Evolutionary conservation across 2,888 invertebrate species (phyloP).

Genomic region (Nipponacmea schrenckii): DNA sequence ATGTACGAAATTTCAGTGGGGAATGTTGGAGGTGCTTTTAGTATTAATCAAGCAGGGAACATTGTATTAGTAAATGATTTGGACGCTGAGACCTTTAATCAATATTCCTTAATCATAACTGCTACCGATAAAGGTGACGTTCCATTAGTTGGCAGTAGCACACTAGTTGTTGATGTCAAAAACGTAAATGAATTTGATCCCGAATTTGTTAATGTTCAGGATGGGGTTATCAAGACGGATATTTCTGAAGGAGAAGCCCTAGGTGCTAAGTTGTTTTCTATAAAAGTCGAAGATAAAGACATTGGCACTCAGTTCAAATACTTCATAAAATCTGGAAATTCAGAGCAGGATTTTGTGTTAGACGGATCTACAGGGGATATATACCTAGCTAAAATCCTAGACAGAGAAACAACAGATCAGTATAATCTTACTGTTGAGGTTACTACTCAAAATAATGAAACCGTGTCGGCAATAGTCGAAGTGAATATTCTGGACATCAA

Average conservation of each 20-base stretch:
- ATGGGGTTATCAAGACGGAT: neutral
- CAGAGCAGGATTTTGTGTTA: neutral
- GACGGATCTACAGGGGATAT: conserved; percentile 78
- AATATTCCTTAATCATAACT: conserved; percentile 32
- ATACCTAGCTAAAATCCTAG: conserved; percentile 82
- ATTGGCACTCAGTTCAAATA: neutral
- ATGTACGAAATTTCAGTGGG: conserved; percentile 31
- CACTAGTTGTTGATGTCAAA: conserved; percentile 31
- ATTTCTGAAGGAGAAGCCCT: neutral
- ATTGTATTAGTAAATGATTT: conserved; percentile 26
- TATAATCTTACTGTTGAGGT: conserved; percentile 38
- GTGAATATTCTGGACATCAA: conserved; percentile 90
- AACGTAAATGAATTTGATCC: neutral
- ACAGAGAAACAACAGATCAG: conserved; percentile 76
- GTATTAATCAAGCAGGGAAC: conserved; percentile 28
- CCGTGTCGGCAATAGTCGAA: conserved; percentile 83
- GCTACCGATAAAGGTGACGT: conserved; percentile 38
- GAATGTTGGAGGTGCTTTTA: conserved; percentile 25
- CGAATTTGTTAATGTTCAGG: neutral
- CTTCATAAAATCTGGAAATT: conserved; percentile 7
- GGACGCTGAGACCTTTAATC: conserved; percentile 30
- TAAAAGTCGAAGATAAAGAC: neutral
- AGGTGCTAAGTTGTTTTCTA: neutral
- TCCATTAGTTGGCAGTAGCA: conserved; percentile 32
- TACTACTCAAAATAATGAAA: conserved; percentile 25